Base-by-base conservation (phyloP, 2,888 invertebrate genomes). In the Sarcophaga carnaria region DNA sequence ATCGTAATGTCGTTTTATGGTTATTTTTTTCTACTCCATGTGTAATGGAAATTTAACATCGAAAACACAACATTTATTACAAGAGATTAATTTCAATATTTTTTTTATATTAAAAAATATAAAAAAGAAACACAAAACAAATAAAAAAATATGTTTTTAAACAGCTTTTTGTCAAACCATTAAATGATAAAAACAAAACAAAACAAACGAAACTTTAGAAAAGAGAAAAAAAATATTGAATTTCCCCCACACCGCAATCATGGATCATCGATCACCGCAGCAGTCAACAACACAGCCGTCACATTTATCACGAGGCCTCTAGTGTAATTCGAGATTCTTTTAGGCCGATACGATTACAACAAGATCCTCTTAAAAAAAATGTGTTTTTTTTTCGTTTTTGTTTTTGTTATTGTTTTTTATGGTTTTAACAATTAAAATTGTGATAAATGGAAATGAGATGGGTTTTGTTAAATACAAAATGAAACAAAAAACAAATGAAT, bases 271-370 rank as follows among this genome's bases (percentile, higher is more conserved):
- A 83, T 83, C 60, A 71, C 22, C 62, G 3, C 63, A 77, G 66
- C 77, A 70, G n/a, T 60, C 47, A 75, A 66, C 64, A 63, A 54
- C 49, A 60, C 72, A 22, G 54, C 22, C 60, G 49, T 80, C 66
- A 71, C 79, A 86, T 67, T 71, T 71, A 72, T 79, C 82, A 82
- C 78, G 86, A 86, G 86, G 83, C 86, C 86, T 78, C 62, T 71
- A 59, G 49, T 70, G 86, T 74, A 80, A 86, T 74, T 14, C 10
- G 83, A 86, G 80, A 80, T 69, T 64, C 27, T 6, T 12, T 49
- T 25, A 76, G 49, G 49, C 62, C 27, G 79, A 83, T 83, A 63
- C 54, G 20, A 63, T 80, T 72, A 80, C 80, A 71, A 66, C 4
- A 17, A 54, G 67, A 82, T 82, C 47, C 75, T 63, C 74, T 47